Evolutionary conservation across 2,113 vertebrate genomes (phyloP), one percentile per base, ranked within the genome.

Genomic region (Patagioenas fasciata): DNA sequence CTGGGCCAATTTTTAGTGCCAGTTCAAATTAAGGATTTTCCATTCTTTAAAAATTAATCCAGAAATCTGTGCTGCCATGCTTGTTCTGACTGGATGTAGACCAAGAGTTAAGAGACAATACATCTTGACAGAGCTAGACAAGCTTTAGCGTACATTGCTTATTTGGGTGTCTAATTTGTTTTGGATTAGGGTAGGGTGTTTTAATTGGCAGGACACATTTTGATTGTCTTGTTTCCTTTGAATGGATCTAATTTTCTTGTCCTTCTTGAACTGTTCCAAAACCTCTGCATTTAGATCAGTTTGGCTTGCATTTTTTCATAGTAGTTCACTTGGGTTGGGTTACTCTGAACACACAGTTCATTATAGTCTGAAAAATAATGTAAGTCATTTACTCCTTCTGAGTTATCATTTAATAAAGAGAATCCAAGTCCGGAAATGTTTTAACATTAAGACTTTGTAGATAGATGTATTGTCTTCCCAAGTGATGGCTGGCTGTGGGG

Each of bases 271-370:
- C 73, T 74, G 50, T 83, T 96, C 82, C 88, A 92, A 96, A 95
- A 1, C 19, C 53, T 11, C 38, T 54, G 31, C 61, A 79, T 93
- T 92, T 86, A 84, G 38, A 86, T 91, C 80, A 94, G n/a, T 34
- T 86, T 94, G 85, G 57, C 80, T 92, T 81, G 73, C 65, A 53
- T 64, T 92, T 93, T 93, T 93, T 57, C 81, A 85, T n/a, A 53
- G 72, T 57, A 71, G 69, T 75, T 93, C 70, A 36, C 24, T 86
- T 93, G 77, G 53, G 15, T 47, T 95, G 56, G 44, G n/a, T 93
- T 92, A 92, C 72, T 84, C 28, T 72, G 77, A 94, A 79, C 44
- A 80, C 60, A 84, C 14, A 81, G 34, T 67, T 71, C 2, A 61
- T 82, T 87, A 54, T 31, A 88, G 51, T 28, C 70, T 79, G 62